Percentiles rank a stretch among this genome's conserved stretches.
phyloP scores from a whole-genome alignment of 1,140 invertebrate species.

The Caenorhabditis latens region DNA sequence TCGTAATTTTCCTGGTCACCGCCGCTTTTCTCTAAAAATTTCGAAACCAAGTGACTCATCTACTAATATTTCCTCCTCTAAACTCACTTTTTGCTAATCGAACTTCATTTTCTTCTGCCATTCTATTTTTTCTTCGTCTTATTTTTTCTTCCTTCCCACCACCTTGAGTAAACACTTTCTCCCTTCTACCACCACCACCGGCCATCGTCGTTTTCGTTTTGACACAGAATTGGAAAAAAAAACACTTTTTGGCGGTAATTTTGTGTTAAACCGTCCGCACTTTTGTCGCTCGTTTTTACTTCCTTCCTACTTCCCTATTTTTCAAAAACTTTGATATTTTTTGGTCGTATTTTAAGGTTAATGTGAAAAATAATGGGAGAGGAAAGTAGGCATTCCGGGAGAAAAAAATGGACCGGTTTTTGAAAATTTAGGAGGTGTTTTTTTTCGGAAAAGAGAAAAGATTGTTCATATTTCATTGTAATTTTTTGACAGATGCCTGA shows the following conservation, averaged over 20 bases:
- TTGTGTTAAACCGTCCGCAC: conserved; percentile 8
- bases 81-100: no score
- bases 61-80: no score
- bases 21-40: background rate
- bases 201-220: conserved; percentile 10
- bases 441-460: no score
- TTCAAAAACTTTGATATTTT: background rate
- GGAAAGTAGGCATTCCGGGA: background rate
- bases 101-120: background rate
- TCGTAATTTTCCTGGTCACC: background rate
- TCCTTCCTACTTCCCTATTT: no score
- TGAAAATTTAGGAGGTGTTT: background rate
- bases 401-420: conserved; percentile 12
- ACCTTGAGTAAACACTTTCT: conserved; percentile 21
- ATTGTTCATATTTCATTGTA: no score
- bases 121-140: background rate
- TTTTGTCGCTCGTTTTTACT: background rate
- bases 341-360: background rate
- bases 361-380: conserved; percentile 5
- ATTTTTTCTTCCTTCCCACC: background rate
- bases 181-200: no score
- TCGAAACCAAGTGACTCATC: no score
- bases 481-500: no score
- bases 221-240: background rate
- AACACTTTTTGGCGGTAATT: background rate